Evolutionary conservation across 2,888 invertebrate genomes (phyloP), one percentile per base, ranked within the genome.

Genomic region (Cerceris ruficornis): DNA sequence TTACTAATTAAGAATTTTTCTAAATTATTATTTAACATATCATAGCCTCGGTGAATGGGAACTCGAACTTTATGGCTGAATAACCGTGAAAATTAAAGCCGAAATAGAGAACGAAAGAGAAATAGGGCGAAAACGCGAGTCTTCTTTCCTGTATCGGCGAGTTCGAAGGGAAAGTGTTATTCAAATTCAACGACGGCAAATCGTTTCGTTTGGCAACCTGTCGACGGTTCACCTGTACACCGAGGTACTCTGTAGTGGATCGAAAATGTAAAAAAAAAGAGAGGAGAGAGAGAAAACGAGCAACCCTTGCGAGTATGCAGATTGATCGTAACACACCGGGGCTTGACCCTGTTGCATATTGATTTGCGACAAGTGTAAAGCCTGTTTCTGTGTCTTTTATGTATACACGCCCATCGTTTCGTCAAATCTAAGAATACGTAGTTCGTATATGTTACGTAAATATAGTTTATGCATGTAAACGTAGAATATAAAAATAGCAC

Each of bases 291-390:
- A 17, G 43, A 65, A 62, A 71, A 61, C 17, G 55, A 54, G 50
- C 46, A 50, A 72, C 58, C 67, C 72, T 55, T 43, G 14, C 42
- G 49, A 15, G 57, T 68, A 55, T 64, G 15, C 42, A 49, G 69
- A 69, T 69, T 59, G 41, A 66, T 62, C 41, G 42, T 42, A 8
- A 50, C 57, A 14, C 52, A 55, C 54, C 54, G 50, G 28, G 28
- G 62, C 39, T 50, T 70, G 67, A 17, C 58, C 59, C 59, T 67
- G 65, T 65, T 74, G 64, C 57, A 57, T 68, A 70, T 80, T 67
- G 70, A 80, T 80, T 74, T 14, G 59, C 14, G 52, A 64, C 71
- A 43, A 57, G 74, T 15, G 69, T 70, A 68, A 65, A 60, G 69
- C 70, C 59, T 60, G 58, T 72, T 68, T 58, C 8, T 49, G 17